Base-by-base conservation (phyloP, 2,797 vertebrate species). In the Mycteria americana region DNA sequence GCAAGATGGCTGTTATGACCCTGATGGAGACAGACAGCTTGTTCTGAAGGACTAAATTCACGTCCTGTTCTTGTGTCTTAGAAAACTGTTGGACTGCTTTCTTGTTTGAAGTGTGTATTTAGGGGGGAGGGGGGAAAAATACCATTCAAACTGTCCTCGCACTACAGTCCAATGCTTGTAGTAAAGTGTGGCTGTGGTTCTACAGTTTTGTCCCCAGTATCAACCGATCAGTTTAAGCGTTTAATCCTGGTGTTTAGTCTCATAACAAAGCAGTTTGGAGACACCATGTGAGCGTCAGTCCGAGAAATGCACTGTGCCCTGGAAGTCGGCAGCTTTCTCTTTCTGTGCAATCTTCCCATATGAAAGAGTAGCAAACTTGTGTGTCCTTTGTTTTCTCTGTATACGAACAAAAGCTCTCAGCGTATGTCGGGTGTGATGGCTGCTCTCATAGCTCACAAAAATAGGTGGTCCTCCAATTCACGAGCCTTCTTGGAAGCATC, bases 121-220 rank as follows among this genome's bases (percentile, higher is more conserved):
- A 0, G 4, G 83, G 68, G 86, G 76, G 70, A 18, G 48, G 75
- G 75, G 60, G 50, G 13, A 2, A 54, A 54, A 91, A 50, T 25
- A 39, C 92, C 5, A 11, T 90, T 93, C 68, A 76, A 75, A 92
- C 84, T 85, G 91, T 93, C 82, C 67, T 94, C 2, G 0, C 90
- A 91, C 86, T 93, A 31, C 92, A 94, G 95, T 94, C 86, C 63
- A 62, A 57, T 80, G 84, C 81, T 67, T 83, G 50, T 59, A 78
- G 74, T 88, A 93, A 70, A 69, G 76, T 85, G 80, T 93, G 85
- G 92, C 93, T 96, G 95, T 97, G 91, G 69, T 91, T 94, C 96
- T 87, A 84, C 81, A 87, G 62, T 54, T 93, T 46, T 60, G 93
- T 95, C 73, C 89, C 88, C 80, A 8, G 11, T 51, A 59, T 76